Evolutionary conservation across 2,888 invertebrate species (phyloP), one percentile per base, ranked within the genome.

Genomic region (Diarsia mendica): DNA sequence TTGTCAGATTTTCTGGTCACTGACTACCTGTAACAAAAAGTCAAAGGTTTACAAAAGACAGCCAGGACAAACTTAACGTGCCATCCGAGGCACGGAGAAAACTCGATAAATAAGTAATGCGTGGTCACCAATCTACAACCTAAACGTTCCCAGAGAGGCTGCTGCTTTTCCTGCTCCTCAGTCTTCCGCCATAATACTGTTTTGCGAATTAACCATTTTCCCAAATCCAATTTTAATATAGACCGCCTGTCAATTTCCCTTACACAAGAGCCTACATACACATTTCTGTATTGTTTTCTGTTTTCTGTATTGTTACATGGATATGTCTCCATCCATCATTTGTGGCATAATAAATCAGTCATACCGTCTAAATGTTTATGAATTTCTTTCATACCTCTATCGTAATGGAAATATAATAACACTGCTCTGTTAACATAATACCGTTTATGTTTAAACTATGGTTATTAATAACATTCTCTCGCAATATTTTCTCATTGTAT

Each of bases 321-420:
- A n/a, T n/a, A n/a, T n/a, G n/a, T n/a, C 0, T 81, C 11, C 18
- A 75, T 81, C 20, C 51, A 75, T 75, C 61, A 63, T 9, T n/a
- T 1, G 10, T 3, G 18, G 5, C 9, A n/a, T 39, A 65, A 82
- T 77, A 77, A 82, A 77, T 65, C 83, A 77, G n/a, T 77, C 51
- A 77, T 39, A 48, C 28, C 13, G n/a, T 18, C 49, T 0, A 23
- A 64, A 72, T 80, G 73, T 80, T 68, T 68, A 84, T 28, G 3
- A 46, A 80, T 70, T 39, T 63, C 75, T 84, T 74, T 55, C 18
- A 44, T 39, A 67, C 58, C 5, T 20, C 20, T 53, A 67, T 55
- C 39, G 66, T 66, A 70, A 75, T 85, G 53, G 60, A 74, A 69
- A 80, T 80, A 74, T 84, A 80, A 60, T 80, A 55, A 84, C n/a